phyloP scores from a whole-genome alignment of 2,888 invertebrate species.

The Gnatocerus cornutus region DNA sequence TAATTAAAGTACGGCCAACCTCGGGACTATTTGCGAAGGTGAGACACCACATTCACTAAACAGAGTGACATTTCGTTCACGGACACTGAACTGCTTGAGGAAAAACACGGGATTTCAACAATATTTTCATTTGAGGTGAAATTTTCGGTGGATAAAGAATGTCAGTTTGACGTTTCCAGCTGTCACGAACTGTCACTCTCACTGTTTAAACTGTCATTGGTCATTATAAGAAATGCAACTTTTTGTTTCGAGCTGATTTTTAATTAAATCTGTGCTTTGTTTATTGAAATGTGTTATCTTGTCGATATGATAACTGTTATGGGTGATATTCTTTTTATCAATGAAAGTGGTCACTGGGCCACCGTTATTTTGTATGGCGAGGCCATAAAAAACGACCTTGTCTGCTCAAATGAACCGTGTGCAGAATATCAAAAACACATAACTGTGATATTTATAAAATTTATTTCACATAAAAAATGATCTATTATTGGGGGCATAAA shows the following conservation, averaged over 20 bases:
- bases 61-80: background rate
- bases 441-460: too few species aligned
- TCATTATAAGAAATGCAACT: background rate
- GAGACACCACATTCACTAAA: background rate
- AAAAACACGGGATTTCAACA: background rate
- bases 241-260: too few species aligned
- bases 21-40: conserved; percentile 14
- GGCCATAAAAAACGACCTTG: too few species aligned
- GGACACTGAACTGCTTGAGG: conserved; percentile 6
- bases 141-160: background rate
- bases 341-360: too few species aligned
- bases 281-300: background rate
- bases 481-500: too few species aligned
- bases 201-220: background rate
- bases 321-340: too few species aligned
- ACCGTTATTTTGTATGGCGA: too few species aligned
- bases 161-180: conserved; percentile 5
- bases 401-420: too few species aligned
- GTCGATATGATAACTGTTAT: background rate
- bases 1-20: background rate
- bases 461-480: too few species aligned
- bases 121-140: background rate
- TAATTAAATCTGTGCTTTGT: too few species aligned
- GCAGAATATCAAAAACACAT: too few species aligned
- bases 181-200: background rate